Conservation (phyloP, 2,113 vertebrate genomes). For the Formicarius rufipectus region DNA sequence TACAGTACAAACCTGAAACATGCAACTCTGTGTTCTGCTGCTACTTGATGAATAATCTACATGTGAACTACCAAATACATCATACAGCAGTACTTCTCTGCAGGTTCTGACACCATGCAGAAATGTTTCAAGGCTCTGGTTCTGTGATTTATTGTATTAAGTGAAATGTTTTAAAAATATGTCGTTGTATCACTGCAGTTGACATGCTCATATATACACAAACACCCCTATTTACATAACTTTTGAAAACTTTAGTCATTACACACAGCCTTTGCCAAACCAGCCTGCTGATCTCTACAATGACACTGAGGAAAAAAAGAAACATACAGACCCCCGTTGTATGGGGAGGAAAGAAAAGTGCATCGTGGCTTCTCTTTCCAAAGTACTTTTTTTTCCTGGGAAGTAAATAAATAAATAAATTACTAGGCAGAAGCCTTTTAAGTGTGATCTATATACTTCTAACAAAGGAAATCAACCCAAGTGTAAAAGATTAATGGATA, state of each 20-base stretch:
- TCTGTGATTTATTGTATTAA: slow-evolving; percentile 19
- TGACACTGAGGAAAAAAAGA: background rate
- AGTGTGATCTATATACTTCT: background rate
- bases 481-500: slow-evolving; percentile 38
- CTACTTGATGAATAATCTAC: background rate
- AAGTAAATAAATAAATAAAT: background rate
- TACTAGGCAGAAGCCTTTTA: background rate
- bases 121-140: background rate
- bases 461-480: slow-evolving; percentile 5
- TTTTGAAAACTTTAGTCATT: slow-evolving; percentile 6
- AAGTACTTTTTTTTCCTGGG: background rate
- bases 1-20: background rate
- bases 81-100: background rate
- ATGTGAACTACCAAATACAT: background rate
- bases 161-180: slow-evolving; percentile 31
- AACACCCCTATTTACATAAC: slow-evolving; percentile 36
- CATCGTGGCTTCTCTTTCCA: background rate
- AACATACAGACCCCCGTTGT: background rate
- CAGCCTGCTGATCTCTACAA: background rate
- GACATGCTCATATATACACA: background rate
- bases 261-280: background rate
- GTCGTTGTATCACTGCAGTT: background rate
- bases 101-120: background rate
- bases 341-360: background rate
- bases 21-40: background rate